These are phyloP conservation scores for Nothura maculosa DNA, from an alignment of 2,797 vertebrate species.

Conservation along the genomic window DNA sequence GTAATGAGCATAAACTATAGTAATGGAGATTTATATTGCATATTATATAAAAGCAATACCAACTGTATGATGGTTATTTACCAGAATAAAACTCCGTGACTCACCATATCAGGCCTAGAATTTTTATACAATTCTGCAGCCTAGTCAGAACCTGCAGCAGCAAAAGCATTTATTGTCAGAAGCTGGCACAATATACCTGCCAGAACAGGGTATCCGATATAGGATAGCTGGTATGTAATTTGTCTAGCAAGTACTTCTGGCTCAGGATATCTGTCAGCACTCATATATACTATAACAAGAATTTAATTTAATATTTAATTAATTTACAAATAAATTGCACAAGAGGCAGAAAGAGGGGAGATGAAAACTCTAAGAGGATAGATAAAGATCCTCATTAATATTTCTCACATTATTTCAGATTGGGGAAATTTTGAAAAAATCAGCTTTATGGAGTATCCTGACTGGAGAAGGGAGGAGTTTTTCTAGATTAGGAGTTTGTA, in stretches of 20 bases:
- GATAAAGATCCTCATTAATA: not conserved
- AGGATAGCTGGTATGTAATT: not conserved
- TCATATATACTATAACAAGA: not conserved
- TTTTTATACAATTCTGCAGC: not conserved
- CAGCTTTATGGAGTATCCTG: accelerated
- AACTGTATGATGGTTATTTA: not conserved
- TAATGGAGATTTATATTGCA: not conserved
- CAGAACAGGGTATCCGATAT: not conserved
- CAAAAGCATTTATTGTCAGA: not conserved
- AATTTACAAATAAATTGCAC: not conserved
- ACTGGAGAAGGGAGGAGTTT: not conserved
- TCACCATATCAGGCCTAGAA: not conserved
- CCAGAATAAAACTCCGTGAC: not conserved
- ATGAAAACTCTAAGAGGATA: not conserved
- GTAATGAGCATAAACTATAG: not conserved
- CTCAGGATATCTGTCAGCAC: not conserved
- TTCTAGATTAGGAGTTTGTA: not conserved
- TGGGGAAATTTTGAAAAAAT: not conserved
- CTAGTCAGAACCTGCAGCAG: not conserved
- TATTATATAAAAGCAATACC: not conserved
- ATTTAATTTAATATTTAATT: constrained; percentile 14
- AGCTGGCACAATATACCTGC: not conserved
- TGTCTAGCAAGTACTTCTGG: not conserved
- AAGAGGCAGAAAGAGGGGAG: not conserved
- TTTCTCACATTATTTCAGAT: not conserved